Percentiles rank a stretch among this genome's conserved stretches.
phyloP scores from a whole-genome alignment of 1,140 invertebrate genomes.

The Ganaspis sp. region DNA sequence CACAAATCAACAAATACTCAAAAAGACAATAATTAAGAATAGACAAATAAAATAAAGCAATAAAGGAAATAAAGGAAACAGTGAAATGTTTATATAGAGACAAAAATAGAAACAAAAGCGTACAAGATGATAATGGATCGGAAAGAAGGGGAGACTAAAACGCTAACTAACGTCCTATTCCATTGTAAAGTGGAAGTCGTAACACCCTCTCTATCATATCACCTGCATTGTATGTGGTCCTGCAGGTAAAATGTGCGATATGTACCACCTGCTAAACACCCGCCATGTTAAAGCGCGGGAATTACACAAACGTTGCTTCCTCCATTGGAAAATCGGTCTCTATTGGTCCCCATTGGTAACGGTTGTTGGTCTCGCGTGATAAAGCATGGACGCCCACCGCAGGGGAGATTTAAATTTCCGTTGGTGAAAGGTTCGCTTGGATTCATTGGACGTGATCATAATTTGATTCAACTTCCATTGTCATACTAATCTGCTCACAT shows the following conservation, averaged over 20 bases:
- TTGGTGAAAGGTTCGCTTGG: background rate
- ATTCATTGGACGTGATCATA: constrained; percentile 2
- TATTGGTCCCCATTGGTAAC: constrained; percentile 23
- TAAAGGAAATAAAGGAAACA: too few relatives aligned
- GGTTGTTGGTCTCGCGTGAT: constrained; percentile 29
- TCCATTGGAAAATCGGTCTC: constrained; percentile 37
- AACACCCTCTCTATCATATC: constrained; percentile 48
- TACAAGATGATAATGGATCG: too few relatives aligned
- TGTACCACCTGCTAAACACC: constrained; percentile 53
- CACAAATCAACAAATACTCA: too few relatives aligned
- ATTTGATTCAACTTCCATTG: background rate
- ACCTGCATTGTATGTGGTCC: constrained; percentile 52
- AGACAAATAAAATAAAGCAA: too few relatives aligned
- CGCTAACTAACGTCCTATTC: constrained; percentile 16
- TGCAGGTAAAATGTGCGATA: constrained; percentile 44
- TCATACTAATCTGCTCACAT: background rate
- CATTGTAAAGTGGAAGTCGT: constrained; percentile 32
- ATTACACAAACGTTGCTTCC: constrained; percentile 44
- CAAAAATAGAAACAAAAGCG: too few relatives aligned
- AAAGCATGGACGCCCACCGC: constrained; percentile 15
- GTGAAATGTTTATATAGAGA: too few relatives aligned
- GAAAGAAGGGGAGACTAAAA: constrained; percentile 31
- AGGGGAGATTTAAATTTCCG: constrained; percentile 25
- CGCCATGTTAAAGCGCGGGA: constrained; percentile 47
- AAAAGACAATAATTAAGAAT: too few relatives aligned